phyloP scores from a whole-genome alignment of 2,797 vertebrate genomes.

The Cetoscarus ocellatus region DNA sequence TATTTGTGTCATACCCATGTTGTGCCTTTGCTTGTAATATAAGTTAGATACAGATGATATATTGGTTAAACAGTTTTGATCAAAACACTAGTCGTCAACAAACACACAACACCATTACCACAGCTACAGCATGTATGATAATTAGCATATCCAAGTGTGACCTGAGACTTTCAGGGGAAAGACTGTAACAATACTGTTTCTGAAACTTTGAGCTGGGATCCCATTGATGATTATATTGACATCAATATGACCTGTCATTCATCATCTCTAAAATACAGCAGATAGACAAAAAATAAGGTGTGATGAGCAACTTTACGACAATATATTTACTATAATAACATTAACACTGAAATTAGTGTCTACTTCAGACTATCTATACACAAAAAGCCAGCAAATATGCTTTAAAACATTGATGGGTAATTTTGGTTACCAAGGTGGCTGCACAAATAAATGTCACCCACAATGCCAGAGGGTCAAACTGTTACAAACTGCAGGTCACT shows the following conservation, averaged over 20 bases:
- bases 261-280: conserved; percentile 22
- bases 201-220: conserved; percentile 41
- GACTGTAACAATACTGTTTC: conserved; percentile 45
- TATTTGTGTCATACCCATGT: conserved; percentile 61
- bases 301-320: conserved; percentile 9
- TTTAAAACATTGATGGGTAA: too few relatives aligned
- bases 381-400: conserved; percentile 1
- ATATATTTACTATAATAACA: conserved; percentile 31
- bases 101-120: conserved; percentile 61
- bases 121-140: conserved; percentile 31
- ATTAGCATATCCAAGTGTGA: conserved; percentile 52
- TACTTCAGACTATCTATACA: conserved; percentile 38
- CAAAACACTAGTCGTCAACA: conserved; percentile 63
- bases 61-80: conserved; percentile 52
- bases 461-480: too few relatives aligned
- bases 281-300: conserved; percentile 23
- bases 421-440: too few relatives aligned
- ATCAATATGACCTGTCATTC: conserved; percentile 45
- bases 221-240: conserved; percentile 29
- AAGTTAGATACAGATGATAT: conserved; percentile 57
- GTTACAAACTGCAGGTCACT: too few relatives aligned
- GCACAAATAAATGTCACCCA: too few relatives aligned
- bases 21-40: conserved; percentile 47
- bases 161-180: conserved; percentile 72
- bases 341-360: conserved; percentile 25